Percentiles rank a stretch among this genome's conserved stretches.
Conservation (phyloP, 2,888 invertebrate genomes). For the Metallyticus violacea region DNA sequence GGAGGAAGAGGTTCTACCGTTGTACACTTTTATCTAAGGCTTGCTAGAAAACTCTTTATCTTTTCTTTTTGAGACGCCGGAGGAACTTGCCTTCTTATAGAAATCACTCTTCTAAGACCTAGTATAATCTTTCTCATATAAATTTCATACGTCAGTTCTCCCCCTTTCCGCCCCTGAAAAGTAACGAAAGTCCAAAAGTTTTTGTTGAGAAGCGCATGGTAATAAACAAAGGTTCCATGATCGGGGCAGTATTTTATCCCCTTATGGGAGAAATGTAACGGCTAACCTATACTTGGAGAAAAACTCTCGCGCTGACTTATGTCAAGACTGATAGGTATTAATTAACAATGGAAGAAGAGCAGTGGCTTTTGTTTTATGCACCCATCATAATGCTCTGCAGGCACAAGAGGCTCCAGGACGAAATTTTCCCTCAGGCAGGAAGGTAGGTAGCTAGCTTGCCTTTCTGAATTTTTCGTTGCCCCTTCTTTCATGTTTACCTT, state of each 20-base stretch:
- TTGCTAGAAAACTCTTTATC: not conserved
- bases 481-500: too few species aligned
- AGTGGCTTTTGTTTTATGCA: not conserved
- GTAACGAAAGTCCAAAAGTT: not conserved
- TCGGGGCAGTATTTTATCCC: not conserved
- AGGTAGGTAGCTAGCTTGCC: not conserved
- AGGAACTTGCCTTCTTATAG: not conserved
- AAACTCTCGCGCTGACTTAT: not conserved
- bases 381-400: not conserved
- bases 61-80: not conserved
- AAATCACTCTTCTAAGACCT: not conserved
- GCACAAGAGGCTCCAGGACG: not conserved
- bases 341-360: not conserved
- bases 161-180: not conserved
- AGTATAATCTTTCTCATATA: not conserved
- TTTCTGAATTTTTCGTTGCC: not conserved
- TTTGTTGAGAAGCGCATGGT: not conserved
- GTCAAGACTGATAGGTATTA: not conserved
- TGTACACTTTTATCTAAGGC: not conserved
- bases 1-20: too few species aligned
- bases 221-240: not conserved
- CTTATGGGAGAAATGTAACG: not conserved
- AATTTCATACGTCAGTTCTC: not conserved
- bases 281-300: not conserved
- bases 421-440: not conserved